Evolutionary conservation across 1,140 invertebrate species (phyloP), one percentile per base, ranked within the genome.

Genomic region (Contarinia nasturtii): DNA sequence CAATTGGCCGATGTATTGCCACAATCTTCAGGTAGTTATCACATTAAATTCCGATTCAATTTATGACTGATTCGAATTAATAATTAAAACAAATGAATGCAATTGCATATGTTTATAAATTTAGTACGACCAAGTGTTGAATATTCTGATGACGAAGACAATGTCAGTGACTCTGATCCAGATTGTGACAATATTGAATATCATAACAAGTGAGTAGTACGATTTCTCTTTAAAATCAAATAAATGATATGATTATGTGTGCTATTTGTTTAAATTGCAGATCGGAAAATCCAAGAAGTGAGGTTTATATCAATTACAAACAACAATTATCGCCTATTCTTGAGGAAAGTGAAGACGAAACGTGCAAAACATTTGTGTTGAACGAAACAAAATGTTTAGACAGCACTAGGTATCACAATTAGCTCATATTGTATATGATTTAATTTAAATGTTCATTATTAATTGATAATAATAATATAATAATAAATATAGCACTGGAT

Each of bases 311-410:
- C 5, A 50, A 50, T 44, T 50, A 50, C 21, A 50, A 47, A 33
- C 37, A 45, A 15, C 19, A 33, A 37, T 22, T 50, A n/a, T 47
- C 49, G 15, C 49, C 49, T 12, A 50, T 50, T 22, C 12, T 50
- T 8, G 49, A 50, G 44, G 49, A 50, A 37, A 47, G 40, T 44
- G 49, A 50, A 44, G 49, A 50, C 18, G 49, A 50, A 44, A 50
- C 49, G 1, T 47, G 42, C 37, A 50, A 41, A 22, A 50, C 49
- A 0, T 50, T 50, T 44, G 41, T 47, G 14, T 14, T 50, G 19
- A 46, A 46, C 21, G 49, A 50, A 36, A 50, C 45, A 2, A 50
- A 46, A 33, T 27, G 20, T 46, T 36, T 49, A 17, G 48, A 50
- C 18, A 50, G 49, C 36, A 50, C 49, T 21, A 49, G 46, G 46